Conservation (phyloP, 2,113 vertebrate species). For the Sebastes schlegelii region DNA sequence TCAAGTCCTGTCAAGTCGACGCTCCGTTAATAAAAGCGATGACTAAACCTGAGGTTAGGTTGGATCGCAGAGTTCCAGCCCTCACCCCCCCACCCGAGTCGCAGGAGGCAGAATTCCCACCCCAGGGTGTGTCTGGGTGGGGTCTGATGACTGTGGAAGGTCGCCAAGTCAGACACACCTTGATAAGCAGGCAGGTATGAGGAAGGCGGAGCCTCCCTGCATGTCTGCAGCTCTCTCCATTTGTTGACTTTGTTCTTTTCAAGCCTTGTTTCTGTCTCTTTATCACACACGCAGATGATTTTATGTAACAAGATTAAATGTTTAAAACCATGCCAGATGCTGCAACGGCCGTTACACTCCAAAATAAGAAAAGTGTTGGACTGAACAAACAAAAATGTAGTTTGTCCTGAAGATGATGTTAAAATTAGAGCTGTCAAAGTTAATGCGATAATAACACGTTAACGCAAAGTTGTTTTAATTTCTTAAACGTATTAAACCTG, state of each 20-base stretch:
- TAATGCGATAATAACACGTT: no score
- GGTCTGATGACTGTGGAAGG: conserved; percentile 33
- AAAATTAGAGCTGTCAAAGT: background rate
- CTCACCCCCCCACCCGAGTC: background rate
- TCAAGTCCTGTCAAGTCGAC: background rate
- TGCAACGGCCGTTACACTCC: background rate
- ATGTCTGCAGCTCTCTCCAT: conserved; percentile 1
- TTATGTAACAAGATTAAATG: background rate
- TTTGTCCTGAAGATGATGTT: background rate
- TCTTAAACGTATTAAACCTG: no score
- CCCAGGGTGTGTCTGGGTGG: conserved; percentile 61
- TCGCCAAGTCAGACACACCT: conserved; percentile 63
- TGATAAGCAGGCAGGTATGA: conserved; percentile 55
- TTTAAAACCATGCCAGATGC: background rate
- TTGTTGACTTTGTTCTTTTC: conserved; percentile 19
- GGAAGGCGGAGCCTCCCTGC: conserved; percentile 23
- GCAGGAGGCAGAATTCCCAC: conserved; percentile 3
- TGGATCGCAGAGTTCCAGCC: conserved; percentile 1
- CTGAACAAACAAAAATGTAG: background rate
- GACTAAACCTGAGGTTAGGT: background rate
- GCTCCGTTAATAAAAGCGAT: background rate
- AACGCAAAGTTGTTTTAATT: no score
- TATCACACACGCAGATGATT: background rate
- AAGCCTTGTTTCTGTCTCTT: conserved; percentile 5
- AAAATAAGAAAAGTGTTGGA: background rate